Evolutionary conservation across 2,797 vertebrate species (phyloP).

Genomic region (Pampus argenteus): DNA sequence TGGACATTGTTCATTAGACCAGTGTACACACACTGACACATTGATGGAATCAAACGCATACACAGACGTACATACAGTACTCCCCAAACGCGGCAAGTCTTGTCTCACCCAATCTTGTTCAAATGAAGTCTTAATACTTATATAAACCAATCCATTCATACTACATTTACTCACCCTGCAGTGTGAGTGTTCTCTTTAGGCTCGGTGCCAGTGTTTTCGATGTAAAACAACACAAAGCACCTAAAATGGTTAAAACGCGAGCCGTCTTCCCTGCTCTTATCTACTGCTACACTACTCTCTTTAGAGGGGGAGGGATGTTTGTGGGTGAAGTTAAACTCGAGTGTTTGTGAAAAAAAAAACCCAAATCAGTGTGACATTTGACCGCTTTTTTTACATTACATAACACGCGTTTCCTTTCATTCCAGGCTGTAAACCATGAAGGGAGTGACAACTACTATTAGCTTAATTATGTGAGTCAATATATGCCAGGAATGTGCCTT

Average conservation of each 20-base stretch:
- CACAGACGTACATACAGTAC: constrained; percentile 11
- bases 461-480: constrained; percentile 46
- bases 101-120: constrained; percentile 33
- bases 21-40: constrained; percentile 47
- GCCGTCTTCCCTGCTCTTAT: constrained; percentile 43
- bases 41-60: constrained; percentile 57
- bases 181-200: constrained; percentile 56
- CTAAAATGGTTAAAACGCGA: constrained; percentile 53
- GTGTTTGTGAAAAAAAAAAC: constrained; percentile 31
- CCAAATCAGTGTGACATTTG: constrained; percentile 57
- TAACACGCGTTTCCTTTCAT: constrained; percentile 39
- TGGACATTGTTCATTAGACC: constrained; percentile 57
- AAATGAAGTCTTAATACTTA: constrained; percentile 46
- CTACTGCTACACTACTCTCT: constrained; percentile 18
- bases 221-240: constrained; percentile 63
- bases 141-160: constrained; percentile 52
- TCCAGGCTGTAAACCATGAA: constrained; percentile 33
- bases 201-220: constrained; percentile 52
- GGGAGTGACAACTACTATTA: constrained; percentile 34
- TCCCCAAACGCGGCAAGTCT: constrained; percentile 34
- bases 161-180: constrained; percentile 48
- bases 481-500: constrained; percentile 31
- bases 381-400: constrained; percentile 61
- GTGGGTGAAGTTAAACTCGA: constrained; percentile 43
- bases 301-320: constrained; percentile 28